These are phyloP conservation scores for Puffinus mauretanicus DNA, from an alignment of 2,113 vertebrate genomes.

Conservation along the genomic window DNA sequence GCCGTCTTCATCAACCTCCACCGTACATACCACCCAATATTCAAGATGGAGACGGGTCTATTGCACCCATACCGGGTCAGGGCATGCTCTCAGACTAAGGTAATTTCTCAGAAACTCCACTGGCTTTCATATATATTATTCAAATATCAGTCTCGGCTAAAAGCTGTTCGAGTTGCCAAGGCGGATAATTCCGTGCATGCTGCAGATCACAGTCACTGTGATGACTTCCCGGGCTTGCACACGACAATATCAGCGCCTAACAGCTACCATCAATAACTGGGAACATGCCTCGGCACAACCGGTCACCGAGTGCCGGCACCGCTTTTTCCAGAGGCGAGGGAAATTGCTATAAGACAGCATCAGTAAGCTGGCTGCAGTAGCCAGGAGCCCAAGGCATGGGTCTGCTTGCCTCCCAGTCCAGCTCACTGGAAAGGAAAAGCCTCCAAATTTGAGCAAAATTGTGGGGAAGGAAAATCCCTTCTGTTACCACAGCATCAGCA, in stretches of 20 bases:
- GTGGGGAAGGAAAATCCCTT: neutral
- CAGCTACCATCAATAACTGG: neutral
- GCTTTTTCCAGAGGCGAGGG: neutral
- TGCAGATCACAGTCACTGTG: neutral
- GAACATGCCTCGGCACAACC: rapidly evolving
- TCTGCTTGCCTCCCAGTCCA: neutral
- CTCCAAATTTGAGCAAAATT: neutral
- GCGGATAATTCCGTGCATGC: rapidly evolving
- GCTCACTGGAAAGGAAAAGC: neutral
- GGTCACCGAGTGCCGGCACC: rapidly evolving
- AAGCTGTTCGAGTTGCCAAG: rapidly evolving
- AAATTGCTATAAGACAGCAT: neutral
- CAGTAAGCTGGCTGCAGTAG: neutral
- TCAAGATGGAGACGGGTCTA: neutral
- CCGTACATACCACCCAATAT: neutral
- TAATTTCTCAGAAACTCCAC: neutral
- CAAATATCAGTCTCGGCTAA: neutral
- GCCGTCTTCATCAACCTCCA: neutral
- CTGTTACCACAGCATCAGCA: neutral
- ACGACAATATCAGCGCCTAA: neutral
- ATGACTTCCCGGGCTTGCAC: neutral
- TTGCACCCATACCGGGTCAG: neutral
- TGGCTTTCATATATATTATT: neutral
- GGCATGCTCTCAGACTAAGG: neutral
- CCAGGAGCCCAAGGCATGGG: neutral